Conservation (phyloP, 2,113 vertebrate species). For the Cyprinodon variegatus region DNA sequence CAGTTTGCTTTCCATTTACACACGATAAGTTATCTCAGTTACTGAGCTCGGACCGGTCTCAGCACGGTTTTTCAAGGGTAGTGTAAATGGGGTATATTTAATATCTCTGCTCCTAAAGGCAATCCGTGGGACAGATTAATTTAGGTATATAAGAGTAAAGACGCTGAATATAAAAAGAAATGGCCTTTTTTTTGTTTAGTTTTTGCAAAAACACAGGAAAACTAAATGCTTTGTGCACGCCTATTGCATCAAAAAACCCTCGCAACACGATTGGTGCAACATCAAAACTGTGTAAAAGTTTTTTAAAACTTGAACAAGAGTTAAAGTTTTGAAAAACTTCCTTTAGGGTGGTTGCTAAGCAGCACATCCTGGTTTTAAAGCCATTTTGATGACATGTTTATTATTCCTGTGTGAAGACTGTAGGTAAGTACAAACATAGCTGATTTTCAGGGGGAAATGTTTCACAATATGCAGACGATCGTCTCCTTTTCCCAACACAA, state of each 20-base stretch:
- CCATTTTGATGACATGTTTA: not conserved
- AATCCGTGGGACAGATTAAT: not conserved
- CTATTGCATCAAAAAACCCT: too few relatives aligned
- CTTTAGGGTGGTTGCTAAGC: not conserved
- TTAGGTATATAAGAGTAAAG: not conserved
- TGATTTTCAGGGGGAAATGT: not conserved
- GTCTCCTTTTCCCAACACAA: not conserved
- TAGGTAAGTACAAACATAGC: constrained; percentile 26
- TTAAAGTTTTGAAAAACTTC: not conserved
- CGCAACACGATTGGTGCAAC: too few relatives aligned
- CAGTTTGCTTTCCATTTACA: too few relatives aligned
- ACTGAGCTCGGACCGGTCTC: too few relatives aligned
- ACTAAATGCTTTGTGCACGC: too few relatives aligned
- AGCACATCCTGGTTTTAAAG: not conserved
- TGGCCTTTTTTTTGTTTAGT: not conserved
- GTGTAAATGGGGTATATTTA: too few relatives aligned
- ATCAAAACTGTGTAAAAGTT: too few relatives aligned
- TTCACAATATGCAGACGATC: not conserved
- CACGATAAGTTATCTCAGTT: too few relatives aligned
- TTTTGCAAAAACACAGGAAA: too few relatives aligned
- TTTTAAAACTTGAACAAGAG: too few relatives aligned
- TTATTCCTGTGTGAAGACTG: not conserved
- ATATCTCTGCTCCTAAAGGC: not conserved
- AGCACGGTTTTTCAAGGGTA: too few relatives aligned
- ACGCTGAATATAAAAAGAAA: not conserved